Evolutionary conservation across 2,113 vertebrate genomes (phyloP).

Genomic region (Romanogobio albipinnatus): DNA sequence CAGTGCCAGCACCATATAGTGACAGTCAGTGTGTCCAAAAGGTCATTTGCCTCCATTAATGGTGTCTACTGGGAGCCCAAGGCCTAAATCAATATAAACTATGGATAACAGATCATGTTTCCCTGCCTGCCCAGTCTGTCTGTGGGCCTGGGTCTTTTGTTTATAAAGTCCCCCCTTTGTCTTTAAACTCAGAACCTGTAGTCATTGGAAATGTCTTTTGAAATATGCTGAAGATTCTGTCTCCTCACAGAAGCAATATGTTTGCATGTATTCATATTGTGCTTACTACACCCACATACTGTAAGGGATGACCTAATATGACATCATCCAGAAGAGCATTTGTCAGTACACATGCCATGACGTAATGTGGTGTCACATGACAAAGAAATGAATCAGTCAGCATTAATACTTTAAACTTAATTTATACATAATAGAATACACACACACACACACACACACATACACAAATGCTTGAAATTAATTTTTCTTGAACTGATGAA

Average conservation of each 20-base stretch:
- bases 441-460: too few relatives aligned
- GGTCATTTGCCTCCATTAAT: slow-evolving; percentile 72
- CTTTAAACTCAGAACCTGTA: background rate
- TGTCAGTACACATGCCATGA: slow-evolving; percentile 43
- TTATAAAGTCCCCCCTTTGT: slow-evolving; percentile 25
- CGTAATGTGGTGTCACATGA: slow-evolving; percentile 31
- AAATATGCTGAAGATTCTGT: background rate
- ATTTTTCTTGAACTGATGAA: too few relatives aligned
- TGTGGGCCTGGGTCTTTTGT: slow-evolving; percentile 33
- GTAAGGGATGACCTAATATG: slow-evolving; percentile 55
- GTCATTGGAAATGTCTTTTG: background rate
- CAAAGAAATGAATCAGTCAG: background rate
- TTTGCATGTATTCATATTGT: background rate
- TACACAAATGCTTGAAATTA: too few relatives aligned
- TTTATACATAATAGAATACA: background rate
- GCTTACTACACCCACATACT: slow-evolving; percentile 27
- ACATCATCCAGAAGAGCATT: slow-evolving; percentile 53
- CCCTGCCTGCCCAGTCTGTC: slow-evolving; percentile 50
- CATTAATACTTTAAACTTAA: background rate
- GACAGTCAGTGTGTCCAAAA: slow-evolving; percentile 62
- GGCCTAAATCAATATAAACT: slow-evolving; percentile 70
- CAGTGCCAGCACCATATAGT: slow-evolving; percentile 47
- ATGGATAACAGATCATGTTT: slow-evolving; percentile 70
- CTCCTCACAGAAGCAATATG: background rate
- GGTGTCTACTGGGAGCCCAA: slow-evolving; percentile 67